A percentile compares a stretch with the other conserved stretches of the same genome.
phyloP scores from a whole-genome alignment of 2,888 invertebrate genomes.

The Tachystola acroxantha region DNA sequence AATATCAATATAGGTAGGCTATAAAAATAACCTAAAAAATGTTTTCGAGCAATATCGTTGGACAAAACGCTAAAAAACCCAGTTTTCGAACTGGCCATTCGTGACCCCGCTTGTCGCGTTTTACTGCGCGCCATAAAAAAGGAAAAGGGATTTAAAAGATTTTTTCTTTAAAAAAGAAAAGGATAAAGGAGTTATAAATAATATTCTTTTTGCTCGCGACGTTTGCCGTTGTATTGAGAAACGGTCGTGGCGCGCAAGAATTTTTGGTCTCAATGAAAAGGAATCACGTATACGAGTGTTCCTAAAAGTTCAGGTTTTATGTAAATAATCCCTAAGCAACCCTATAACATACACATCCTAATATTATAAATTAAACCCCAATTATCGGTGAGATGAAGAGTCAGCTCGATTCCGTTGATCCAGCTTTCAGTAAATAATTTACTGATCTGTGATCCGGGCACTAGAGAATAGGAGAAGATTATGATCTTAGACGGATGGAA shows the following conservation, averaged over 20 bases:
- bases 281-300: too few species aligned
- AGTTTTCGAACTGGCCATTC: conserved; percentile 36
- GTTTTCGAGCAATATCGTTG: background rate
- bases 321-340: too few species aligned
- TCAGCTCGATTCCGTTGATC: too few species aligned
- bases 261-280: conserved; percentile 24
- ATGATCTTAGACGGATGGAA: too few species aligned
- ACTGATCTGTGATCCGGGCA: too few species aligned
- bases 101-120: conserved; percentile 44
- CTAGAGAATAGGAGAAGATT: too few species aligned
- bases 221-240: conserved; percentile 13
- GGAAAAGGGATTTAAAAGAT: conserved; percentile 29
- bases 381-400: too few species aligned
- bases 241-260: conserved; percentile 16
- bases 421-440: too few species aligned
- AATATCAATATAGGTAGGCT: background rate
- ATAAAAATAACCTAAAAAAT: conserved; percentile 4
- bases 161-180: conserved; percentile 25
- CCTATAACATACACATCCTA: too few species aligned
- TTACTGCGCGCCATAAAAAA: conserved; percentile 48
- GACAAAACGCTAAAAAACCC: conserved; percentile 15
- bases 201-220: conserved; percentile 37
- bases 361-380: too few species aligned
- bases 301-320: too few species aligned
- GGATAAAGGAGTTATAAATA: conserved; percentile 50